phyloP scores from a whole-genome alignment of 1,140 invertebrate species.

The Neocloeon triangulifer region DNA sequence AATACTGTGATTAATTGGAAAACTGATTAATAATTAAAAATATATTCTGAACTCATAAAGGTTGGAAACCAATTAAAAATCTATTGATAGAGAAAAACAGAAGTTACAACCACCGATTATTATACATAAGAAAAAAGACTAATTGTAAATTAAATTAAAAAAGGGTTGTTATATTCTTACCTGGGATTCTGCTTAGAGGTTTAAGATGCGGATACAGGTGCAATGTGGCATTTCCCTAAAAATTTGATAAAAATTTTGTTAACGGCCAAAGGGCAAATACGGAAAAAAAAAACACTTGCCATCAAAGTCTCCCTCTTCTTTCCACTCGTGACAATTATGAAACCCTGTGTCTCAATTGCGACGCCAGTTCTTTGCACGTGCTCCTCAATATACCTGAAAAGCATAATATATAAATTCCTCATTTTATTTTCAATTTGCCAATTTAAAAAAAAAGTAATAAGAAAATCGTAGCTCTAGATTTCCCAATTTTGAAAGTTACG shows the following conservation, averaged over 20 bases:
- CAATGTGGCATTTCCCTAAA: slow-evolving; percentile 33
- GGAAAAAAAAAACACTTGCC: slow-evolving; percentile 13
- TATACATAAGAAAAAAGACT: background rate
- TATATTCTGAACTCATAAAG: too few relatives aligned
- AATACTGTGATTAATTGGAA: too few relatives aligned
- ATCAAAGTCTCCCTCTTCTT: slow-evolving; percentile 30
- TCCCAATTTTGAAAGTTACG: too few relatives aligned
- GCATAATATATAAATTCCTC: too few relatives aligned
- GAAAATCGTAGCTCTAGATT: too few relatives aligned
- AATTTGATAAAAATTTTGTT: slow-evolving; percentile 5
- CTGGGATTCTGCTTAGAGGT: slow-evolving; percentile 24
- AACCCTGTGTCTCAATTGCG: slow-evolving; percentile 37
- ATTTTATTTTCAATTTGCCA: too few relatives aligned
- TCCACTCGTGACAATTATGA: slow-evolving; percentile 31
- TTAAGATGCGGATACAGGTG: slow-evolving; percentile 36
- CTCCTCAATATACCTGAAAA: slow-evolving; percentile 33
- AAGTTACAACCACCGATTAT: background rate
- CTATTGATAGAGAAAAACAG: background rate
- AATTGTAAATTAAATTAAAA: background rate
- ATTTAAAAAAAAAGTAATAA: too few relatives aligned
- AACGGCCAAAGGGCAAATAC: background rate
- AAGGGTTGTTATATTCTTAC: slow-evolving; percentile 14
- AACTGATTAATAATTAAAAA: too few relatives aligned
- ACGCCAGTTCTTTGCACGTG: slow-evolving; percentile 34
- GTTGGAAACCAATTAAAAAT: background rate